phyloP scores from a whole-genome alignment of 2,888 invertebrate genomes.

The Lycocerus yunnanus region DNA sequence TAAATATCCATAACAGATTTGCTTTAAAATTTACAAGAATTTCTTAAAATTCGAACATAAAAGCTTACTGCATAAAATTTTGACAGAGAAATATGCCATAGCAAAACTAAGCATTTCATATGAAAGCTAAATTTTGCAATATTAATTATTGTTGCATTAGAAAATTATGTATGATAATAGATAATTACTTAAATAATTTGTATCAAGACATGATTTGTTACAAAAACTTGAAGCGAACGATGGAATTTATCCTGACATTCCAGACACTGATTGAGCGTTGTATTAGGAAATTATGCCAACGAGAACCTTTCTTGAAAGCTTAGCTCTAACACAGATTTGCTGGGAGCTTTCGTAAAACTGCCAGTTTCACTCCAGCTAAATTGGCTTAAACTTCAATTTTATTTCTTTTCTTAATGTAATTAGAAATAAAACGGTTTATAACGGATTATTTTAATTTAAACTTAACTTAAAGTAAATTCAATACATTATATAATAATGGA shows the following conservation, averaged over 20 bases:
- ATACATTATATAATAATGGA: background rate
- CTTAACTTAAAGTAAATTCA: background rate
- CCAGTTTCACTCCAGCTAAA: slow-evolving; percentile 21
- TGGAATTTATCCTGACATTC: slow-evolving; percentile 27
- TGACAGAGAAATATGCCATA: background rate
- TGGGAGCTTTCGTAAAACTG: slow-evolving; percentile 22
- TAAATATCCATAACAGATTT: no score
- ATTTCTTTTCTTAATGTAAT: slow-evolving; percentile 19
- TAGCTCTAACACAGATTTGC: slow-evolving; percentile 23
- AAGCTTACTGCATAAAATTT: background rate
- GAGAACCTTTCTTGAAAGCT: slow-evolving; percentile 27
- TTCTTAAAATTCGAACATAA: background rate
- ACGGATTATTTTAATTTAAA: background rate
- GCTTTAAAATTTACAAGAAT: no score
- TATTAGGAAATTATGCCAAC: slow-evolving; percentile 31
- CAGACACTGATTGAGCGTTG: slow-evolving; percentile 30
- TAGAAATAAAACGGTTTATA: slow-evolving; percentile 10
- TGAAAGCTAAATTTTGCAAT: background rate
- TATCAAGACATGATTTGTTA: slow-evolving; percentile 9
- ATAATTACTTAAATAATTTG: slow-evolving; percentile 5
- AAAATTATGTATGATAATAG: background rate
- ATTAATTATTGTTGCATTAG: background rate
- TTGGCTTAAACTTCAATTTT: slow-evolving; percentile 21
- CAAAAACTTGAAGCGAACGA: slow-evolving; percentile 16
- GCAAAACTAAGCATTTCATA: background rate